Evolutionary conservation across 35 echinoderm and acorn worm species (phyloP).

Genomic region (Strongylocentrotus purpuratus): DNA sequence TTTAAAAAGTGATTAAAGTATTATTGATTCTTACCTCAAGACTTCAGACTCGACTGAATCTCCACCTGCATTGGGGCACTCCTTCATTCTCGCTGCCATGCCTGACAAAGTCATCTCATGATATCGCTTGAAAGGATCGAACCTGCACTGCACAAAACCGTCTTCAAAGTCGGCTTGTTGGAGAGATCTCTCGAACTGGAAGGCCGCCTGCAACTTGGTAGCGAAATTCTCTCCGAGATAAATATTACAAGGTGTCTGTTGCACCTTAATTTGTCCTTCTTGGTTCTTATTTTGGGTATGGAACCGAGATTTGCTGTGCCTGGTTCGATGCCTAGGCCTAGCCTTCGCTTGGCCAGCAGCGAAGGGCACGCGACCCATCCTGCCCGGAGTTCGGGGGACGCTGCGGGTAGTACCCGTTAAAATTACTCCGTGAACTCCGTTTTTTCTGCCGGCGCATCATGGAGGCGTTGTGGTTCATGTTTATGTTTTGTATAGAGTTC

Average conservation of each 20-base stretch:
- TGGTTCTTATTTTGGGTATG: conserved; percentile 4
- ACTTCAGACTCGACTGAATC: conserved; percentile 97
- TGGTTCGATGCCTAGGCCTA: not conserved
- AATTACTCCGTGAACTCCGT: conserved; percentile 46
- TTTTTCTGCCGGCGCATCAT: conserved; percentile 41
- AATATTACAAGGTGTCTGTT: not conserved
- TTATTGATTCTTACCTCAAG: conserved; percentile 73
- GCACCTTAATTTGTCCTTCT: not conserved
- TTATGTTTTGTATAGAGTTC: not conserved
- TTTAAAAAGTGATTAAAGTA: too few relatives aligned
- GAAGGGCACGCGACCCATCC: not conserved
- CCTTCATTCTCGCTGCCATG: conserved; percentile 55
- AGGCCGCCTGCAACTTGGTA: conserved; percentile 26
- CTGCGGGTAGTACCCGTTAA: conserved; percentile 60
- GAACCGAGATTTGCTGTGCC: not conserved
- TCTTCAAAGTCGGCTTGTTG: conserved; percentile 28
- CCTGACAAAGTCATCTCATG: conserved; percentile 75
- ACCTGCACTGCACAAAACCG: conserved; percentile 51
- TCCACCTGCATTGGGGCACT: conserved; percentile 86
- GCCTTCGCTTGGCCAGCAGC: not conserved
- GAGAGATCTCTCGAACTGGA: conserved; percentile 58
- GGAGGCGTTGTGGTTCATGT: not conserved
- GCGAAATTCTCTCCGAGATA: conserved; percentile 59
- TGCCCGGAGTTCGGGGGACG: conserved; percentile 51
- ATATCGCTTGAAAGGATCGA: conserved; percentile 55